Evolutionary conservation across 2,113 vertebrate genomes (phyloP).

Genomic region (Oryctolagus cuniculus): DNA sequence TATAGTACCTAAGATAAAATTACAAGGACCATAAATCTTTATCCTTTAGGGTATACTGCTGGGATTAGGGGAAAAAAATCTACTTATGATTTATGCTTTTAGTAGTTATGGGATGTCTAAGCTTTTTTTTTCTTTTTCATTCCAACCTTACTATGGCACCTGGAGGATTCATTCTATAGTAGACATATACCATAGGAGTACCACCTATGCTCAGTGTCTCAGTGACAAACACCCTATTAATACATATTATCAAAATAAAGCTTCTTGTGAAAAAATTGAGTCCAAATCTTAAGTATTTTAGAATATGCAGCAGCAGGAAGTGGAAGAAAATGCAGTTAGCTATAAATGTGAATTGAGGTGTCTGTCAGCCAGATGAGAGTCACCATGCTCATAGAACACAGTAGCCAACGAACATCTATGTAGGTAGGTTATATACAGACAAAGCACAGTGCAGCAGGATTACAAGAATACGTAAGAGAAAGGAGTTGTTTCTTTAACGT

Average conservation of each 20-base stretch:
- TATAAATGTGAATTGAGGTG: background rate
- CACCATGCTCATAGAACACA: background rate
- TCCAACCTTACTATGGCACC: background rate
- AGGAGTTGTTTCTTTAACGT: background rate
- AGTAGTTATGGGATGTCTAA: slow-evolving; percentile 36
- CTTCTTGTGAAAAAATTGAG: background rate
- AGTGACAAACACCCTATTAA: slow-evolving; percentile 13
- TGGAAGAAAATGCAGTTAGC: background rate
- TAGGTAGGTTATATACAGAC: background rate
- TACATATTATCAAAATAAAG: background rate
- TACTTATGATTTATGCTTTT: slow-evolving; percentile 57
- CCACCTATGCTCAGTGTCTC: slow-evolving; percentile 8
- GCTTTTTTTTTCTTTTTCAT: background rate
- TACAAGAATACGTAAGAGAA: slow-evolving; percentile 20
- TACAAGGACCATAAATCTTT: slow-evolving; percentile 64
- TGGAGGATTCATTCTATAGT: background rate
- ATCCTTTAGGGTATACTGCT: slow-evolving; percentile 40
- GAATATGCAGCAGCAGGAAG: background rate
- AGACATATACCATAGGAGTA: background rate
- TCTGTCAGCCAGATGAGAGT: background rate
- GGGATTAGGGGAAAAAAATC: slow-evolving; percentile 58
- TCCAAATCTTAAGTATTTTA: slow-evolving; percentile 6
- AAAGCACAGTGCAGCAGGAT: background rate
- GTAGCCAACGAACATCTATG: background rate
- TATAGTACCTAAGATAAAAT: slow-evolving; percentile 67